A percentile compares a stretch with the other conserved stretches of the same genome.
Conservation (phyloP, 53 echinoderm and acorn worm species). For the Apostichopus leukothele region DNA sequence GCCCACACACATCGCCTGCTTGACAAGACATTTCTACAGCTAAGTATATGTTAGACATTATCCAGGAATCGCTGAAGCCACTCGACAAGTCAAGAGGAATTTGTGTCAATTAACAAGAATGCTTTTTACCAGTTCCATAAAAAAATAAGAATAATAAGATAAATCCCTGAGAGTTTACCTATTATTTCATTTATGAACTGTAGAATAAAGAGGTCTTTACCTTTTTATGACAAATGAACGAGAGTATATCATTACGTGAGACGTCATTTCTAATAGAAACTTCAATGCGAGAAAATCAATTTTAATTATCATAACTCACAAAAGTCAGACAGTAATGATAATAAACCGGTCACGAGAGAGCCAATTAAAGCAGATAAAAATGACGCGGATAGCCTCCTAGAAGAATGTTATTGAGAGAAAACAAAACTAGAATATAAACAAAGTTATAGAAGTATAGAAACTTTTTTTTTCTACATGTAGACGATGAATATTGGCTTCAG, state of each 20-base stretch:
- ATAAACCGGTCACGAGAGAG: slow-evolving; percentile 5
- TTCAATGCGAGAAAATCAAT: not conserved
- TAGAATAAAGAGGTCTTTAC: not conserved
- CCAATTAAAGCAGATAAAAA: not conserved
- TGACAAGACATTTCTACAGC: no score
- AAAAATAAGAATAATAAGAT: not conserved
- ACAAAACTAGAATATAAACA: not conserved
- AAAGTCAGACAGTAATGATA: slow-evolving; percentile 2
- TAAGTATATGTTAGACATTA: no score
- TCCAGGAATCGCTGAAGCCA: no score
- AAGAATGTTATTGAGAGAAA: not conserved
- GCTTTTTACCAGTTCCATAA: not conserved
- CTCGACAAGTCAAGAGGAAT: not conserved
- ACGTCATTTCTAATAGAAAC: slow-evolving; percentile 6
- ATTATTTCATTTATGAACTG: no score
- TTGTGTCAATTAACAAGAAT: not conserved
- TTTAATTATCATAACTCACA: slow-evolving; percentile 3
- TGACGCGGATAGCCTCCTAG: not conserved
- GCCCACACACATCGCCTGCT: no score
- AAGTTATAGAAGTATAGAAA: not conserved
- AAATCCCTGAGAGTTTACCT: no score
- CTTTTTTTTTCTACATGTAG: no score
- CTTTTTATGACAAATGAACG: not conserved
- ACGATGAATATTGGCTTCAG: no score
- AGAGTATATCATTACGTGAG: not conserved